Conservation (phyloP, 2,113 vertebrate genomes). For the Eubucco bourcierii region DNA sequence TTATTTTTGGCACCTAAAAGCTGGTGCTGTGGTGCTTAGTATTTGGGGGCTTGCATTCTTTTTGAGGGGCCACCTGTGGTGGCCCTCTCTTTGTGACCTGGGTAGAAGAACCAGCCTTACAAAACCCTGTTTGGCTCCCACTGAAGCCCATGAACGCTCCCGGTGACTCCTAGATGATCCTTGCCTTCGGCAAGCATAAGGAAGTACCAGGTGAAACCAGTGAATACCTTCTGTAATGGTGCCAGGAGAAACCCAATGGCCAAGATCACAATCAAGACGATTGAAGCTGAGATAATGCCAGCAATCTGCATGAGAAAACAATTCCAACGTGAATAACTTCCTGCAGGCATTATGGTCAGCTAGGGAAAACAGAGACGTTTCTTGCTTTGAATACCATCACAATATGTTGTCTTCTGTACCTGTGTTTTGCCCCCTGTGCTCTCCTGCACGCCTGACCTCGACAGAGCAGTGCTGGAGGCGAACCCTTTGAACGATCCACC, state of each 20-base stretch:
- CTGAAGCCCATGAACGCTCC: background rate
- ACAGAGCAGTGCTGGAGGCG: constrained; percentile 89
- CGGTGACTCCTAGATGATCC: background rate
- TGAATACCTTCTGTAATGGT: constrained; percentile 89
- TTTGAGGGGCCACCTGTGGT: background rate
- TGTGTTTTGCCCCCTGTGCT: constrained; percentile 97
- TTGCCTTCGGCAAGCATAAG: background rate
- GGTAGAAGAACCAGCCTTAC: background rate
- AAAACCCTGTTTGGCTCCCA: background rate
- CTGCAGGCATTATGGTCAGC: background rate
- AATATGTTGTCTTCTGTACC: constrained; percentile 70
- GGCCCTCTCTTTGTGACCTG: background rate
- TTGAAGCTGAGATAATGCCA: constrained; percentile 86
- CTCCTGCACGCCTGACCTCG: constrained; percentile 93
- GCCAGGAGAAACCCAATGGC: constrained; percentile 87
- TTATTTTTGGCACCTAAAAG: background rate
- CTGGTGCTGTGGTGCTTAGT: background rate
- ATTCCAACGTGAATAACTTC: background rate
- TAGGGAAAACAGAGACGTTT: background rate
- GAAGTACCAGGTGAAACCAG: background rate
- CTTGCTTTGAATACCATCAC: background rate
- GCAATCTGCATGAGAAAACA: constrained; percentile 80
- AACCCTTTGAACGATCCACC: constrained; percentile 90
- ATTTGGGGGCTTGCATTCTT: background rate
- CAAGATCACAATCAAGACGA: constrained; percentile 88